A percentile compares a stretch with the other conserved stretches of the same genome.
phyloP scores from a whole-genome alignment of 2,113 vertebrate species.

The Nettapus auritus region DNA sequence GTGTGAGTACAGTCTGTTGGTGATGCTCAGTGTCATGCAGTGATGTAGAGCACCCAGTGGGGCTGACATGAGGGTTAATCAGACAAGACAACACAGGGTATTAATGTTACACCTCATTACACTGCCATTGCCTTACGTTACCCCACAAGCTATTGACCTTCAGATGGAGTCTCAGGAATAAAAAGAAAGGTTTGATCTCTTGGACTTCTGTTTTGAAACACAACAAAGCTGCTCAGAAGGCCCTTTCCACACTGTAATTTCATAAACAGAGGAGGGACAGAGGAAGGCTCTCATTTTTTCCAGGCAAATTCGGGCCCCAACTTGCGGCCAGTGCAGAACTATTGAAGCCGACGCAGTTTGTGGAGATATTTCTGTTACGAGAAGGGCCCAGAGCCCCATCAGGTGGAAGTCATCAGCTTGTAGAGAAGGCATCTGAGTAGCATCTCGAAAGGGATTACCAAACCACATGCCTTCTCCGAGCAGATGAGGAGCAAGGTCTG shows the following conservation, averaged over 20 bases:
- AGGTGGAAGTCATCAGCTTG: neutral
- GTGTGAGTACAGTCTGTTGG: neutral
- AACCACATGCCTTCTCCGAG: neutral
- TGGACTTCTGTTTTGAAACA: conserved; percentile 45
- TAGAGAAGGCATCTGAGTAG: neutral
- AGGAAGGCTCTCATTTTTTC: neutral
- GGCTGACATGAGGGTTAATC: conserved; percentile 67
- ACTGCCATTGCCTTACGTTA: conserved; percentile 38
- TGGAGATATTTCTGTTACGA: neutral
- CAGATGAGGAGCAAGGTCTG: neutral
- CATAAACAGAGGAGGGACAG: neutral
- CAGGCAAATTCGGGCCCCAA: neutral
- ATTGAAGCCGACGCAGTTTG: rapidly evolving
- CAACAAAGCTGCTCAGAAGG: conserved; percentile 33
- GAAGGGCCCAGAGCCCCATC: neutral
- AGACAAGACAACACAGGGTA: conserved; percentile 62
- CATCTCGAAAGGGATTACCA: neutral
- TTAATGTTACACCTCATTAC: conserved; percentile 50
- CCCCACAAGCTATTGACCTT: conserved; percentile 61
- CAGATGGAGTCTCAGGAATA: conserved; percentile 76
- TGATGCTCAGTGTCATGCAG: conserved; percentile 54
- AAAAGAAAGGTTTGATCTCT: conserved; percentile 80
- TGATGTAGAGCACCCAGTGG: conserved; percentile 16
- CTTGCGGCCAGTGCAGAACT: neutral
- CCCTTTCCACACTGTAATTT: neutral